A percentile compares a stretch with the other conserved stretches of the same genome.
Conservation (phyloP, 1,140 invertebrate genomes). For the Caenorhabditis brenneri region DNA sequence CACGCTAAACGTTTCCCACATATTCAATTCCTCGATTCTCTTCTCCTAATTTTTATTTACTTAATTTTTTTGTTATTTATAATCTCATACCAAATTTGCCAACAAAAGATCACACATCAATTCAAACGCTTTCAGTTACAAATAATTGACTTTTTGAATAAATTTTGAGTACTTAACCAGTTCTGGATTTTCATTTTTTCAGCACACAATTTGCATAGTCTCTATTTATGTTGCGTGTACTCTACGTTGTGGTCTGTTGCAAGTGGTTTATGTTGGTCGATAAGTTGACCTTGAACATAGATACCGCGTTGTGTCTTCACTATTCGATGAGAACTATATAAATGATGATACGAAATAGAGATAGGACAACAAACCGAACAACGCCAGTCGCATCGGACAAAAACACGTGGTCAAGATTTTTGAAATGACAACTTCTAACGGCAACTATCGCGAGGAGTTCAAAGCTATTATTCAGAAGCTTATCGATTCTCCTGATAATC, state of each 20-base stretch:
- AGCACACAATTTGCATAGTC: neutral
- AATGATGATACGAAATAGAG: neutral
- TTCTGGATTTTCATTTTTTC: neutral
- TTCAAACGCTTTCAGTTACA: neutral
- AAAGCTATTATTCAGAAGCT: constrained; percentile 29
- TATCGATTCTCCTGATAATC: neutral
- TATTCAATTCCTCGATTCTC: neutral
- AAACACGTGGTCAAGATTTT: neutral
- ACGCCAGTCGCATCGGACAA: neutral
- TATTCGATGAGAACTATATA: neutral
- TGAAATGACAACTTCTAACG: neutral
- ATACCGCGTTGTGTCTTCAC: neutral
- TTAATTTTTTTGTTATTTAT: neutral
- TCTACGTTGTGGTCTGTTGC: neutral
- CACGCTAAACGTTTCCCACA: neutral
- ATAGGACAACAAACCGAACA: neutral
- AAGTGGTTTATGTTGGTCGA: neutral
- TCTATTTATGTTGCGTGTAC: neutral
- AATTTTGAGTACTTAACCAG: neutral
- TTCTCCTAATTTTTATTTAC: neutral
- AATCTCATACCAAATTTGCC: constrained; percentile 27
- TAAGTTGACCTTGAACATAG: neutral
- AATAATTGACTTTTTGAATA: neutral
- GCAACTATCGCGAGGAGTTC: constrained; percentile 1
- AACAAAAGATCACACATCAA: constrained; percentile 17